Evolutionary conservation across 2,888 invertebrate genomes (phyloP), one percentile per base, ranked within the genome.

Genomic region (Drosophila nr. perissopoda): DNA sequence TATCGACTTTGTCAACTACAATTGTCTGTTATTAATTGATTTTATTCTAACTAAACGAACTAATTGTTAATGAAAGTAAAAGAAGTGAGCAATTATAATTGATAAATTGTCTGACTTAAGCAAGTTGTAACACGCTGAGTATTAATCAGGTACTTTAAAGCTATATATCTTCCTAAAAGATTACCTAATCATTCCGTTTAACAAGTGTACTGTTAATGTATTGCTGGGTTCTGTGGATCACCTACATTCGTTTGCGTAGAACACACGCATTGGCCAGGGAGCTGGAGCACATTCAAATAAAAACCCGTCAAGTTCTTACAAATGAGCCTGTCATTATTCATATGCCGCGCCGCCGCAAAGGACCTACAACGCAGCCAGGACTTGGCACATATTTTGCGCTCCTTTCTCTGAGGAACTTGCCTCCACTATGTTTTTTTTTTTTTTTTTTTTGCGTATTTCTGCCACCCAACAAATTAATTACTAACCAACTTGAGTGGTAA

Each of bases 251-350:
- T 31, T 29, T 7, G 27, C 36, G 25, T 21, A 53, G 31, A 27
- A 52, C 18, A 70, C 42, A 42, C 13, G 36, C 8, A 27, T 51
- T 31, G 52, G n/a, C 38, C 36, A 46, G 33, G 34, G 38, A 16
- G 40, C 52, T 21, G 61, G 16, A 62, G 72, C 65, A 73, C 60
- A 79, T 79, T 79, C 83, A 80, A 88, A 83, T 88, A 82, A 87
- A 89, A 81, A 87, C 63, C 76, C 80, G 76, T 70, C 82, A 74
- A 72, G 73, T 78, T 80, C 76, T 70, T 79, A 78, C 89, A 84
- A 86, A 86, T 86, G 86, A 89, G 82, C 76, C 88, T 78, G 78
- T 79, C 86, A 89, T 86, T 86, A 88, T 89, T 89, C 89, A 89
- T 79, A 76, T 79, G 75, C 74, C 72, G 73, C 63, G 71, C 69